phyloP scores from a whole-genome alignment of 2,888 invertebrate species.

The Lutraria lutraria region DNA sequence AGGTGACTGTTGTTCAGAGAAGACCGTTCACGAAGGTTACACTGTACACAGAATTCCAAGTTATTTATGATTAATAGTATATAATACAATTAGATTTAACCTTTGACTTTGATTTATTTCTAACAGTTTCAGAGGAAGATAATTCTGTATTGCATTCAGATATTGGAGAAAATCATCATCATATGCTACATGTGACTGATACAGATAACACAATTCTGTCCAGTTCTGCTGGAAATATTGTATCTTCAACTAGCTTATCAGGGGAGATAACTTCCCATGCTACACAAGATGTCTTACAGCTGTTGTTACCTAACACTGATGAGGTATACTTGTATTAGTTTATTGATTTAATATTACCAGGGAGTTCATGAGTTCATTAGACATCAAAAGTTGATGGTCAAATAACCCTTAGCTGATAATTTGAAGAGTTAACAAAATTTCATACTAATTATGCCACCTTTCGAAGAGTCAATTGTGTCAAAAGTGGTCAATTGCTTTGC shows the following conservation, averaged over 20 bases:
- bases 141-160: conserved; percentile 42
- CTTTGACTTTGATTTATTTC: background rate
- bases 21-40: no score
- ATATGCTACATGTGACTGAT: conserved; percentile 65
- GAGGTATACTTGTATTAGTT: conserved; percentile 45
- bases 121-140: conserved; percentile 46
- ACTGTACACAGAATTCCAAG: no score
- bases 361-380: no score
- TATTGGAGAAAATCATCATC: conserved; percentile 44
- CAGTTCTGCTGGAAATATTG: conserved; percentile 47
- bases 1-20: no score
- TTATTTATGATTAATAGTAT: no score
- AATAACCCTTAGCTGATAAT: no score
- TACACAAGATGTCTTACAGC: conserved; percentile 62
- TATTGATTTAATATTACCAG: background rate
- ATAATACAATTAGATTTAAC: no score
- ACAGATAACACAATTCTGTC: conserved; percentile 49
- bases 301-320: conserved; percentile 44
- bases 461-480: no score
- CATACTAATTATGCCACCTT: no score
- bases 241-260: conserved; percentile 56
- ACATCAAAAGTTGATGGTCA: no score
- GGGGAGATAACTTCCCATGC: conserved; percentile 47
- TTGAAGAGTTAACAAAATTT: no score
- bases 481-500: no score